Percentiles rank a stretch among this genome's conserved stretches.
phyloP scores from a whole-genome alignment of 1,140 invertebrate genomes.

The Drosophila kurseongensis region DNA sequence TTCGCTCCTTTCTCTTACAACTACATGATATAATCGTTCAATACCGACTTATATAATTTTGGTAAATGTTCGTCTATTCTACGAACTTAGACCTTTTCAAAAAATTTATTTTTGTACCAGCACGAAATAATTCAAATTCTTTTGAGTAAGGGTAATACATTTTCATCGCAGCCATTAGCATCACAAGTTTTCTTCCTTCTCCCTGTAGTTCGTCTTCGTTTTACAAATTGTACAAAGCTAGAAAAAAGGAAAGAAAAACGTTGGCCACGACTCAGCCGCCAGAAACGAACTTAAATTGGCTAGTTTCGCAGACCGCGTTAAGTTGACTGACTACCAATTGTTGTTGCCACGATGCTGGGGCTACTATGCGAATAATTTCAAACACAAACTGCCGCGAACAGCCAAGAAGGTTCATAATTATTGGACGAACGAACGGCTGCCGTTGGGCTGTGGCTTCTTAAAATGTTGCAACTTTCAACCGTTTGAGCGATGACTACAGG shows the following conservation, averaged over 20 bases:
- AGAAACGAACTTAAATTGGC: conserved; percentile 70
- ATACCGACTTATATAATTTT: too few species aligned
- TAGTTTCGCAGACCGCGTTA: conserved; percentile 77
- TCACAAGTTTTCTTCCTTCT: conserved; percentile 37
- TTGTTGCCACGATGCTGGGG: conserved; percentile 71
- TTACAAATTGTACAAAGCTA: conserved; percentile 67
- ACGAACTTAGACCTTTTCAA: too few species aligned
- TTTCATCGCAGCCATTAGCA: conserved; percentile 1
- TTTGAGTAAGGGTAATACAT: not conserved
- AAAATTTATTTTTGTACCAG: too few species aligned
- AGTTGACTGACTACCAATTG: conserved; percentile 81
- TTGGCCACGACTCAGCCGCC: conserved; percentile 62
- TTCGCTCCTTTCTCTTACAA: too few species aligned
- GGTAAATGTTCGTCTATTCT: too few species aligned
- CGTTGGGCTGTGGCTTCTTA: conserved; percentile 65
- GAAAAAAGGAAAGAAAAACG: conserved; percentile 53
- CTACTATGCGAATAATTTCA: conserved; percentile 79
- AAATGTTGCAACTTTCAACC: conserved; percentile 70
- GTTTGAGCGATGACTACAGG: conserved; percentile 47
- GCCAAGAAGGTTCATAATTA: conserved; percentile 80
- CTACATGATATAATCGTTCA: too few species aligned
- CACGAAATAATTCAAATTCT: not conserved
- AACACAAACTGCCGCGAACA: conserved; percentile 77
- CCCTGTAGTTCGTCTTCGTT: conserved; percentile 58
- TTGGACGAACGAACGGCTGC: conserved; percentile 47